These are phyloP conservation scores for Lethenteron reissneri DNA, from an alignment of 2,113 vertebrate species.

Conservation along the genomic window DNA sequence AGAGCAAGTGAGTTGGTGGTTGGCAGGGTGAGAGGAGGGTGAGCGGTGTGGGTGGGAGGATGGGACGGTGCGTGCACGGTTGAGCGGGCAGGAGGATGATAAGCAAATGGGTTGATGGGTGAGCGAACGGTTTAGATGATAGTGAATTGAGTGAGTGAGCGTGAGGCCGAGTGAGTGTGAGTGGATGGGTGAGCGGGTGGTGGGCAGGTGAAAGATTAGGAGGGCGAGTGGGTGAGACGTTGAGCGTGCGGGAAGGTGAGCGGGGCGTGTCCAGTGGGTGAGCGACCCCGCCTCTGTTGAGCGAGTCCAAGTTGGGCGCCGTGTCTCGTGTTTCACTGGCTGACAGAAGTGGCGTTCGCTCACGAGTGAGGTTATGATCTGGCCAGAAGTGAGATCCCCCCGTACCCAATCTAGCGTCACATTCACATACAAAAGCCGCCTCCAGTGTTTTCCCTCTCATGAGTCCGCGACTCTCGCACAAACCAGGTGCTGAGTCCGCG, in stretches of 20 bases:
- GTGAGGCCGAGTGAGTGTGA: background rate
- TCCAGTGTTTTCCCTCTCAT: too few species aligned
- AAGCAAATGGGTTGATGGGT: background rate
- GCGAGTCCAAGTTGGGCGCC: too few species aligned
- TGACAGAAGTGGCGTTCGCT: too few species aligned
- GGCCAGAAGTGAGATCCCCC: too few species aligned
- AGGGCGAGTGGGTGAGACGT: background rate
- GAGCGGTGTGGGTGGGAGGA: background rate
- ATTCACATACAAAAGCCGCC: too few species aligned
- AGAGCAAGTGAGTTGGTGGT: background rate
- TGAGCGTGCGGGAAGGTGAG: background rate
- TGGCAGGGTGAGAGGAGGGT: background rate
- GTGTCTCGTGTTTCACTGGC: too few species aligned
- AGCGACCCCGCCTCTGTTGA: too few species aligned
- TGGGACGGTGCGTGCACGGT: background rate
- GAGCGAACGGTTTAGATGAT: background rate
- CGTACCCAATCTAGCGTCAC: too few species aligned
- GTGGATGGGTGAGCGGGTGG: background rate
- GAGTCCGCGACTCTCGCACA: too few species aligned
- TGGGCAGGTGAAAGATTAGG: background rate
- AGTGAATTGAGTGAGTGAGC: background rate
- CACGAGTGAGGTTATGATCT: too few species aligned
- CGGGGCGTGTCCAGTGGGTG: too few species aligned
- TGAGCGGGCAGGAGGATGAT: background rate
- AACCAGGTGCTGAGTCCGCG: too few species aligned